Evolutionary conservation across 2,797 vertebrate genomes (phyloP), one percentile per base, ranked within the genome.

Genomic region (Psittacula derbiana): DNA sequence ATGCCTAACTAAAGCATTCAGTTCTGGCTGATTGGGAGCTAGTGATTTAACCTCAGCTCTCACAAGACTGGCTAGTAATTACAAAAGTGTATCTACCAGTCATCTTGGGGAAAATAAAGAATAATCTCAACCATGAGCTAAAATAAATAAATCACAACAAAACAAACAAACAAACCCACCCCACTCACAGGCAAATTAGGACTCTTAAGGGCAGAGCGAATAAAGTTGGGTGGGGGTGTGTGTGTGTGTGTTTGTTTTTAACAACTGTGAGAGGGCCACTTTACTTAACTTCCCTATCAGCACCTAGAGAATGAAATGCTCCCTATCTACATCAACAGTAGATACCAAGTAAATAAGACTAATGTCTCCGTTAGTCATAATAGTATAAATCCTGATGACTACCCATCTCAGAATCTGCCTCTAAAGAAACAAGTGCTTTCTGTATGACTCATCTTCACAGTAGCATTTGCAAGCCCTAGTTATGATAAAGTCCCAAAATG

Each of bases 231-330:
- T 4, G 7, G 2, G 6, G 1, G 4, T 18, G 43, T 21, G 36
- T 36, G 36, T 36, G 36, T 6, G 5, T 52, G 30, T 30, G 17
- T 20, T 40, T 57, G 57, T n/a, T 20, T 4, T 4, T 38, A 46
- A 2, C 0, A 24, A 8, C 3, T 27, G 6, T 44, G 12, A 62
- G 25, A 38, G 11, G 8, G 3, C 20, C 30, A 8, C 36, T 80
- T 62, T 69, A 72, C 43, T 44, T 44, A 14, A 16, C 15, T 80
- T 73, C 16, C 50, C n/a, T 46, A 69, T 17, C 36, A 64, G 31
- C 40, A 73, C 9, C 11, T 38, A 38, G 20, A 71, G 20, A 71
- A 79, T 8, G 1, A 86, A 85, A 83, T 11, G 12, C 7, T 85
- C 31, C 46, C 36, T 14, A 40, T 27, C 41, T 40, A 61, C 47